phyloP scores from a whole-genome alignment of 1,140 invertebrate genomes.

The Drosophila rhopaloa region DNA sequence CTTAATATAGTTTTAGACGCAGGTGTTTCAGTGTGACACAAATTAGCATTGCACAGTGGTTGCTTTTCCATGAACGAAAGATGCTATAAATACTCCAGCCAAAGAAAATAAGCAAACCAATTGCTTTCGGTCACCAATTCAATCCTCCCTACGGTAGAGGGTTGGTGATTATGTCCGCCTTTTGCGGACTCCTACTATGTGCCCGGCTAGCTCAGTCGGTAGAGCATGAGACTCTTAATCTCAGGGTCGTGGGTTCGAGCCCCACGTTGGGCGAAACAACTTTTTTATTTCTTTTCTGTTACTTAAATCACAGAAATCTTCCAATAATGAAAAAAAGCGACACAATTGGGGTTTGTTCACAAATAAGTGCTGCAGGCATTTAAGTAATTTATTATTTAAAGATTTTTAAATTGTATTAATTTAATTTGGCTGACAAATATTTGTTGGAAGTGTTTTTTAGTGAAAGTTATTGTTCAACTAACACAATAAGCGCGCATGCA shows the following conservation, averaged over 20 bases:
- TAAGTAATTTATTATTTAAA: constrained; percentile 8
- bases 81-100: no score
- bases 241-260: constrained; percentile 96
- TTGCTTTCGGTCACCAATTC: neutral
- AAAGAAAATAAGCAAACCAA: no score
- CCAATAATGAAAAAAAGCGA: no score
- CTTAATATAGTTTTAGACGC: no score
- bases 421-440: constrained; percentile 38
- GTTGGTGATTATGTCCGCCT: neutral
- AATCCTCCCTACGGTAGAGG: neutral
- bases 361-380: neutral
- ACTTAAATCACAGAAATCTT: neutral
- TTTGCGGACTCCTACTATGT: constrained; percentile 23
- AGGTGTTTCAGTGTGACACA: no score
- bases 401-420: constrained; percentile 6
- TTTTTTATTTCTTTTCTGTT: constrained; percentile 54
- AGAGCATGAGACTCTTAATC: constrained; percentile 97
- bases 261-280: constrained; percentile 91
- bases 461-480: constrained; percentile 41
- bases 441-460: constrained; percentile 7
- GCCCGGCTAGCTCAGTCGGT: constrained; percentile 95
- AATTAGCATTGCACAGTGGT: neutral
- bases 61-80: neutral
- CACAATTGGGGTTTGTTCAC: neutral
- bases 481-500: constrained; percentile 29